Evolutionary conservation across 2,113 vertebrate species (phyloP), one percentile per base, ranked within the genome.

Genomic region (Cyphomyrus discorhynchus): DNA sequence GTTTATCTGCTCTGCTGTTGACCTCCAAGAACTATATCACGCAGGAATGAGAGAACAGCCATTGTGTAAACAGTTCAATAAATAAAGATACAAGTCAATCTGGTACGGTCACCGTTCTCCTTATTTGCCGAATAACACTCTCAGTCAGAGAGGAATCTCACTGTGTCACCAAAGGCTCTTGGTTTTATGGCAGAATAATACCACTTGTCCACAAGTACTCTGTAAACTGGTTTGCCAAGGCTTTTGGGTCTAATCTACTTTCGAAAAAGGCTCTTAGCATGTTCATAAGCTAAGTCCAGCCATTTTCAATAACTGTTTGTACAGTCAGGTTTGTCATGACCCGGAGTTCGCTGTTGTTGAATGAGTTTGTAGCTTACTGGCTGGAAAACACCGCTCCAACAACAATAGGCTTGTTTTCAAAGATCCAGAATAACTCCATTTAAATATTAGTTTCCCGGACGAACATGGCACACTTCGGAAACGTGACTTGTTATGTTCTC

Each of bases 1-100:
- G 97, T 90, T 97, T 98, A 92, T 97, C 96, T 90, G 52, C n/a
- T 91, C 95, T 97, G 95, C 95, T 96, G 94, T 96, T 97, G 1
- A 97, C 97, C 92, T 98, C 97, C 35, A 97, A 95, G 89, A 96
- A 96, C 97, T 97, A 87, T 0, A 80, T 21, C n/a, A 39, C 8
- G 31, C 27, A 47, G 19, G 21, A 74, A 58, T 0, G 11, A 17
- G 15, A 47, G 45, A 66, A 53, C 3, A 13, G 27, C 31, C 70
- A 80, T 42, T 19, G 35, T 88, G 15, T 3, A 46, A 86, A 53
- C 13, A 52, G 62, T 9, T 77, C 24, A 87, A 80, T 39, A 66
- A 80, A 80, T 42, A 1, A 80, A 47, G 1, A 47, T 21, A 24
- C 62, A 24, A 89, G 49, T 1, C 19, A 84, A 5, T 80, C 74